These are phyloP conservation scores for Anguilla japonica DNA, from an alignment of 2,113 vertebrate genomes.

Conservation along the genomic window DNA sequence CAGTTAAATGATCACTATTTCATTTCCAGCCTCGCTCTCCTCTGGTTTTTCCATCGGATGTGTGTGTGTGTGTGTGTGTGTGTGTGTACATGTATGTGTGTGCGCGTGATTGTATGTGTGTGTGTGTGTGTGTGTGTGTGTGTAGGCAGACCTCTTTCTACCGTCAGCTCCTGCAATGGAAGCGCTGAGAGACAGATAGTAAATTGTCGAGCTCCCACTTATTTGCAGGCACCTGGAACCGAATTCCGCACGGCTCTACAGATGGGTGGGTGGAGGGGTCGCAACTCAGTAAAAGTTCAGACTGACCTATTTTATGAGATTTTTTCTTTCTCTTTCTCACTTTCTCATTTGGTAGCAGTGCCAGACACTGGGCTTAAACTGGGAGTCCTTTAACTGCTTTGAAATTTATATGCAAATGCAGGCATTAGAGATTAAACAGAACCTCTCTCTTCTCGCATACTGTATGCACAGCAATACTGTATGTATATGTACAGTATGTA, in stretches of 20 bases:
- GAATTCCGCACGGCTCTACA: neutral
- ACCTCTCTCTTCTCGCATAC: too few relatives aligned
- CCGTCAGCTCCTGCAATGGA: neutral
- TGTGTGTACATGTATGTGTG: too few relatives aligned
- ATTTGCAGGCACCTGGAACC: neutral
- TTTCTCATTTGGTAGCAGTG: neutral
- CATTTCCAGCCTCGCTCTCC: too few relatives aligned
- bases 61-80: too few relatives aligned
- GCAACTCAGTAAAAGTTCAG: neutral
- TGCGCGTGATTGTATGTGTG: too few relatives aligned
- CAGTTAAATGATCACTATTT: too few relatives aligned
- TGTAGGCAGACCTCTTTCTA: neutral
- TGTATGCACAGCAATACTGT: too few relatives aligned
- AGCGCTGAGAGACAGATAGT: neutral
- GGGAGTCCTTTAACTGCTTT: neutral
- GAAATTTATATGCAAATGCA: neutral
- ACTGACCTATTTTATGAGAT: slow-evolving; percentile 7
- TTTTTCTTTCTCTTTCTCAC: neutral
- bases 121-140: too few relatives aligned
- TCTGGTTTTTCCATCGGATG: too few relatives aligned
- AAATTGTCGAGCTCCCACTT: neutral
- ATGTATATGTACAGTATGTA: too few relatives aligned
- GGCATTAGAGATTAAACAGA: neutral
- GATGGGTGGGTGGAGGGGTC: neutral
- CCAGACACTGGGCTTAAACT: neutral